Evolutionary conservation across 1,140 invertebrate genomes (phyloP).

Genomic region (Drosophila gunungcola): DNA sequence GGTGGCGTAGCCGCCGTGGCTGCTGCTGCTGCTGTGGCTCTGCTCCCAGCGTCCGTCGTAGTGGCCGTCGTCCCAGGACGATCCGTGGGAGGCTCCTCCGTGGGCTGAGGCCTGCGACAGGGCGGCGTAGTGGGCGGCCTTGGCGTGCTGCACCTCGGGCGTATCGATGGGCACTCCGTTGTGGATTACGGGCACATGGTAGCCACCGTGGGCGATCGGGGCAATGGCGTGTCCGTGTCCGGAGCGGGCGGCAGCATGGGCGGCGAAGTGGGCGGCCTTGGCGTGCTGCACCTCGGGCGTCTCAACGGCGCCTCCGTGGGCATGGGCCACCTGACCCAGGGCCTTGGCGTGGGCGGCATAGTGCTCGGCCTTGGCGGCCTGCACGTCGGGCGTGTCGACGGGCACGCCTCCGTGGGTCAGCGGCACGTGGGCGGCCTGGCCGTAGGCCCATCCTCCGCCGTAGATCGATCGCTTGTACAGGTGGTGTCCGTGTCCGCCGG

Average conservation of each 20-base stretch:
- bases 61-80: conserved; percentile 73
- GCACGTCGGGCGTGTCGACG: conserved; percentile 88
- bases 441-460: conserved; percentile 70
- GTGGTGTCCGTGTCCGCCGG: conserved; percentile 71
- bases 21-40: conserved; percentile 32
- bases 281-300: conserved; percentile 85
- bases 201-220: conserved; percentile 68
- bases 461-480: conserved; percentile 84
- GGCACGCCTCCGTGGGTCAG: conserved; percentile 86
- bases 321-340: conserved; percentile 82
- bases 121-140: conserved; percentile 87
- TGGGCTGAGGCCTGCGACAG: conserved; percentile 85
- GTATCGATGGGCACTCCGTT: conserved; percentile 87
- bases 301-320: conserved; percentile 79
- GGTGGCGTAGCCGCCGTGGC: conserved; percentile 53
- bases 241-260: conserved; percentile 74
- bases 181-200: conserved; percentile 85
- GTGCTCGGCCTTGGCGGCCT: conserved; percentile 87
- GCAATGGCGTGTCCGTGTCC: conserved; percentile 60
- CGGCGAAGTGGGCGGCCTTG: conserved; percentile 80
- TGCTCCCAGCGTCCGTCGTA: conserved; percentile 65
- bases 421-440: conserved; percentile 82
- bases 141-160: conserved; percentile 87
- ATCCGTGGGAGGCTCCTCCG: conserved; percentile 59
- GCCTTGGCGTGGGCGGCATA: conserved; percentile 87